These are phyloP conservation scores for Morpho helenor DNA, from an alignment of 2,888 invertebrate genomes.

Conservation along the genomic window DNA sequence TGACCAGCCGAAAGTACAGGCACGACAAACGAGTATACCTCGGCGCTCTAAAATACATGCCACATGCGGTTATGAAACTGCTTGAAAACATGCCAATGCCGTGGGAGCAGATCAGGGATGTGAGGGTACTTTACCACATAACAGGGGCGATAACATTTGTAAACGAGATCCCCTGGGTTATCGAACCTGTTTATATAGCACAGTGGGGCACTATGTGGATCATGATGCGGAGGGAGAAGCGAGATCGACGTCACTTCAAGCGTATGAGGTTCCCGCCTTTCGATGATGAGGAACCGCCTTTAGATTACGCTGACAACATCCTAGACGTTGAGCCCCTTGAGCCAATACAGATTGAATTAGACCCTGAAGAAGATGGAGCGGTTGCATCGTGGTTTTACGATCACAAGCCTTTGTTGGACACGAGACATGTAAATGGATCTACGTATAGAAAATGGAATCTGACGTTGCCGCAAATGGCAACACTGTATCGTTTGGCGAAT, in stretches of 20 bases:
- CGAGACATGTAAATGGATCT: slow-evolving; percentile 96
- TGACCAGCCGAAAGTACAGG: slow-evolving; percentile 99
- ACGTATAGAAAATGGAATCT: slow-evolving; percentile 99
- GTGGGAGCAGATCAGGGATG: slow-evolving; percentile 99
- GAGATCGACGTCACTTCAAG: slow-evolving; percentile 99
- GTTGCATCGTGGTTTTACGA: slow-evolving; percentile 99
- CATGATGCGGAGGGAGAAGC: slow-evolving; percentile 99
- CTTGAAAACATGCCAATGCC: slow-evolving; percentile 99
- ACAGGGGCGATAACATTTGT: slow-evolving; percentile 99
- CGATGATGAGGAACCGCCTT: slow-evolving; percentile 99
- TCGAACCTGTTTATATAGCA: slow-evolving; percentile 99
- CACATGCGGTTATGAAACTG: slow-evolving; percentile 99
- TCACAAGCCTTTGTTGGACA: slow-evolving; percentile 96
- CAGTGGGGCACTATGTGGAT: slow-evolving; percentile 99
- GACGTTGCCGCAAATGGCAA: slow-evolving; percentile 97
- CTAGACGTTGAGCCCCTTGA: slow-evolving; percentile 99
- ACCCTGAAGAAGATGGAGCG: slow-evolving; percentile 94
- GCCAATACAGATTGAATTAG: slow-evolving; percentile 98
- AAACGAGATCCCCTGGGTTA: slow-evolving; percentile 99
- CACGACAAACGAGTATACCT: slow-evolving; percentile 99
- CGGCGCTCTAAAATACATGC: slow-evolving; percentile 99
- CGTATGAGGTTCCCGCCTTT: slow-evolving; percentile 99
- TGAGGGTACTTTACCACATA: slow-evolving; percentile 98
- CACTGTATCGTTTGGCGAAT: slow-evolving; percentile 97
- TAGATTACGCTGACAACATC: slow-evolving; percentile 99